Conservation (phyloP, 1,140 invertebrate genomes). For the Aphelinus certus region DNA sequence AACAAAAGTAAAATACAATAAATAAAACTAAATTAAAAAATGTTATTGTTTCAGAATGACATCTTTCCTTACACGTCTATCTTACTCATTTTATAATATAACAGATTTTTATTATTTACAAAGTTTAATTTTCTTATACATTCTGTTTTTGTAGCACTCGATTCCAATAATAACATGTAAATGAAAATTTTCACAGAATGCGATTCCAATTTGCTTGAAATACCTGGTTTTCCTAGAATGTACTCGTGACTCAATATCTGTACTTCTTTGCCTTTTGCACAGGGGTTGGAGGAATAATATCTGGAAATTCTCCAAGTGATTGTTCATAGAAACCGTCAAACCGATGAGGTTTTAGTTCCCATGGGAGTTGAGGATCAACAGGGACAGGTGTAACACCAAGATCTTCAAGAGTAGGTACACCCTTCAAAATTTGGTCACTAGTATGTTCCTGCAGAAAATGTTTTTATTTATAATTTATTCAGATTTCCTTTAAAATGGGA, state of each 20-base stretch:
- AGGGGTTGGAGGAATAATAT: slow-evolving; percentile 41
- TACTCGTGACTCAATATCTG: background rate
- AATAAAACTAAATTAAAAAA: slow-evolving; percentile 10
- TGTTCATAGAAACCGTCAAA: slow-evolving; percentile 77
- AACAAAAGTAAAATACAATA: slow-evolving; percentile 16
- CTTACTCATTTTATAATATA: slow-evolving; percentile 20
- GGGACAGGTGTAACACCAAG: slow-evolving; percentile 80
- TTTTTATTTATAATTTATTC: background rate
- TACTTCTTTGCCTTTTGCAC: background rate
- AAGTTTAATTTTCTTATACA: slow-evolving; percentile 15
- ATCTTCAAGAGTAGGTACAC: slow-evolving; percentile 85
- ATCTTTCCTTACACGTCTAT: no score
- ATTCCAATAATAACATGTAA: slow-evolving; percentile 3
- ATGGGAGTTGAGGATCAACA: slow-evolving; percentile 82
- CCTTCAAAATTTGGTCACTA: slow-evolving; percentile 73
- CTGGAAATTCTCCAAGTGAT: slow-evolving; percentile 78
- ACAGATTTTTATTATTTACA: slow-evolving; percentile 37
- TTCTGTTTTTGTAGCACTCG: background rate
- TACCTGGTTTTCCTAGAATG: slow-evolving; percentile 20
- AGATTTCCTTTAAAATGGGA: no score
- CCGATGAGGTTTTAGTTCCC: slow-evolving; percentile 76
- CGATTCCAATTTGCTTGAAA: background rate
- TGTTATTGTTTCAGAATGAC: background rate
- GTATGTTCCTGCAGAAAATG: slow-evolving; percentile 74
- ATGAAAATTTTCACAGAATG: slow-evolving; percentile 18